Evolutionary conservation across 1,140 invertebrate genomes (phyloP), one percentile per base, ranked within the genome.

Genomic region (Parasteatoda tepidariorum): DNA sequence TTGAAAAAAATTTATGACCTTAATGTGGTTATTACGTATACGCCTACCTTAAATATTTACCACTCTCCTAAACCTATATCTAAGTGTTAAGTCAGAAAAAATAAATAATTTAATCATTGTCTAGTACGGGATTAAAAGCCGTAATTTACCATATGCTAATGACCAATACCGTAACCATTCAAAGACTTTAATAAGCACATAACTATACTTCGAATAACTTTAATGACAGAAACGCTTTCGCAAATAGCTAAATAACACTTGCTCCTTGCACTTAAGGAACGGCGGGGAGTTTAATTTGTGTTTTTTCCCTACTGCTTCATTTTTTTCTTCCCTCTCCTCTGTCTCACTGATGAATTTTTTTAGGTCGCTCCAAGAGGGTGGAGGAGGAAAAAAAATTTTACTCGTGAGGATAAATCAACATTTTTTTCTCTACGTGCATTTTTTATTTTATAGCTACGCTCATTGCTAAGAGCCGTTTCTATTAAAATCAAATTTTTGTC

Each of bases 401-500:
- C 62, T 34, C 75, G 55, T 41, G 62, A 41, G 61, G 75, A 76
- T 66, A 66, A 66, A 66, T 66, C 62, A 66, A 66, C 62, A 33
- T 66, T 48, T 48, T 41, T 48, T 66, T 34, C 31, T 30, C 62
- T 28, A 61, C 55, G 5, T 48, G 38, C 18, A 48, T 48, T 48
- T 48, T 48, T 48, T 48, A 13, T 48, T 48, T 48, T 18, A 18
- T 48, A 18, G 1, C 38, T 48, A 9, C 18, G 38, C 55, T 34
- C 41, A 13, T 24, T 38, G 6, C 15, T 41, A 24, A 38, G 66
- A 70, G 55, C 54, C 55, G 54, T 82, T 82, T 82, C 78, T 82
- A 82, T 82, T 82, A 82, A 82, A 82, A 82, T 82, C 78, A 82
- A 82, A 82, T 82, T 82, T 82, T 82, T 82, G 64, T 82, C 64